Conservation (phyloP, 2,888 invertebrate species). For the Tenthredo distinguenda region DNA sequence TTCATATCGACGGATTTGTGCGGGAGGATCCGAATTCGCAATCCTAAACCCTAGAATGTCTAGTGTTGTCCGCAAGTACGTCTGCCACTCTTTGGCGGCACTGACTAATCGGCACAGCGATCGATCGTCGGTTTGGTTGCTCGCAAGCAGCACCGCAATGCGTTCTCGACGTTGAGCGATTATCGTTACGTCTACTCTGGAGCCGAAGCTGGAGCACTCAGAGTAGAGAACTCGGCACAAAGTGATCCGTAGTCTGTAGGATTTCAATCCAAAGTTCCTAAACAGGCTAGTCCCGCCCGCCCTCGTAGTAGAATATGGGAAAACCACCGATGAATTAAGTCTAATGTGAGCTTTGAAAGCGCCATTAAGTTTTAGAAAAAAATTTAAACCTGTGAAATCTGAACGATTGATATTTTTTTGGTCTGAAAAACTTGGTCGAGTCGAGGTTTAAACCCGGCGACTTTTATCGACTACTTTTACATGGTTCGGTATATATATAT, state of each 20-base stretch:
- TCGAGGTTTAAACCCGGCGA: neutral
- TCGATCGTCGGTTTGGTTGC: constrained; percentile 41
- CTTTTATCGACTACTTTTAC: neutral
- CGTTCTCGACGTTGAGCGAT: constrained; percentile 40
- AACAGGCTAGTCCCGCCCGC: neutral
- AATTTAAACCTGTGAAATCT: neutral
- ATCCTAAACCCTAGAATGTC: neutral
- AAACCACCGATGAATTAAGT: neutral
- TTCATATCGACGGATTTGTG: neutral
- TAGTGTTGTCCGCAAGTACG: constrained; percentile 26
- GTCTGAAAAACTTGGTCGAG: neutral
- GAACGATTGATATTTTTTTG: neutral
- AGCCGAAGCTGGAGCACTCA: neutral
- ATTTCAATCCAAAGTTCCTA: constrained; percentile 34
- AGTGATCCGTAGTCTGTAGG: constrained; percentile 29
- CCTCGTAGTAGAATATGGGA: neutral
- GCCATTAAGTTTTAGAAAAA: neutral
- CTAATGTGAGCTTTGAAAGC: neutral
- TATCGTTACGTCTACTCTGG: constrained; percentile 36
- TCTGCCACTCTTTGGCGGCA: constrained; percentile 18
- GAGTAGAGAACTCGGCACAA: constrained; percentile 22
- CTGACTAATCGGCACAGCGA: constrained; percentile 25
- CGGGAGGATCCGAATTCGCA: neutral
- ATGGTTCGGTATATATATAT: neutral
- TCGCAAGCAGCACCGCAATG: constrained; percentile 27